These are phyloP conservation scores for Octodon degus DNA, from an alignment of 2,113 vertebrate genomes.

Conservation along the genomic window DNA sequence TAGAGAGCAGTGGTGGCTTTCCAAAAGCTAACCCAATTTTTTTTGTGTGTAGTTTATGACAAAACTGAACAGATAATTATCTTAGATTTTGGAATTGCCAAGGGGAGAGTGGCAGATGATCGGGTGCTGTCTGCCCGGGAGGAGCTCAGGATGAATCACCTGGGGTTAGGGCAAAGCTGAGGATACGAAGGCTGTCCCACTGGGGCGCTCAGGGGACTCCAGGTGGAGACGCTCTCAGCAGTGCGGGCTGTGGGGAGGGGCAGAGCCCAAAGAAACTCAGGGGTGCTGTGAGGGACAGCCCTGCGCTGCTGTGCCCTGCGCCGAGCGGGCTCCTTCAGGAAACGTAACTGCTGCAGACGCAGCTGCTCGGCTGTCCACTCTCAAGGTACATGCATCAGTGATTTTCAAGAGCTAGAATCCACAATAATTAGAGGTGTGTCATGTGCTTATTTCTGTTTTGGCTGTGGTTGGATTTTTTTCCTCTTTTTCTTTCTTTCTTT, in stretches of 20 bases:
- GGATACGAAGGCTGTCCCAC: too few relatives aligned
- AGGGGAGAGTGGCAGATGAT: background rate
- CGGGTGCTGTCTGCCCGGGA: too few relatives aligned
- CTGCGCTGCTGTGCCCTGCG: background rate
- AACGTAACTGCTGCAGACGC: background rate
- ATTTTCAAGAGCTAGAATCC: background rate
- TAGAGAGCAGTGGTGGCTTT: background rate
- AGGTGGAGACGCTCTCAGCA: fast-evolving
- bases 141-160: background rate
- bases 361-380: background rate
- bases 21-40: background rate
- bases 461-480: background rate
- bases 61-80: background rate
- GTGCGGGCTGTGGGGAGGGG: too few relatives aligned
- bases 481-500: too few relatives aligned
- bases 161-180: fast-evolving
- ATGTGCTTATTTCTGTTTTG: background rate
- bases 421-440: too few relatives aligned
- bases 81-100: background rate
- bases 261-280: background rate
- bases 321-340: background rate
- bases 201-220: background rate
- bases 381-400: fast-evolving
- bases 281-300: fast-evolving
- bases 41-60: background rate